Conservation (phyloP, 2,113 vertebrate genomes). For the Halcyon senegalensis region DNA sequence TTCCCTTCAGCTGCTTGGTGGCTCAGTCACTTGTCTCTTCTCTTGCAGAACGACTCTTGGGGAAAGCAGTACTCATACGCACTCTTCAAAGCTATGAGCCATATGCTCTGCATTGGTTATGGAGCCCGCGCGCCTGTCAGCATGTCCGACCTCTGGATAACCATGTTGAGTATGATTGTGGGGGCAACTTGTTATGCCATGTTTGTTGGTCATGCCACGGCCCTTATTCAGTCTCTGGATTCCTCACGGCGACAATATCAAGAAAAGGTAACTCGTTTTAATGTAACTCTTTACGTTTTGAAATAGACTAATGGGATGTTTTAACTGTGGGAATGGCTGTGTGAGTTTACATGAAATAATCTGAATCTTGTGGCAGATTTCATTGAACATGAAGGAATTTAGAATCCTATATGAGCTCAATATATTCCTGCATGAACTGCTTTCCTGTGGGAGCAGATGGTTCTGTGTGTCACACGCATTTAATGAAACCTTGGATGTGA, state of each 20-base stretch:
- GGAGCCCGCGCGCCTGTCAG: conserved; percentile 94
- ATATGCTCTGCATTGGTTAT: conserved; percentile 98
- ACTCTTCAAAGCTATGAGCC: conserved; percentile 99
- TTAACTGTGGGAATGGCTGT: neutral
- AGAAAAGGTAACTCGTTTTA: conserved; percentile 89
- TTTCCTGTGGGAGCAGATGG: rapidly evolving
- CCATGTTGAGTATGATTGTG: conserved; percentile 99
- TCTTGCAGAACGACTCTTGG: conserved; percentile 95
- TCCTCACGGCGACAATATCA: conserved; percentile 96
- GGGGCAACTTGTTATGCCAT: conserved; percentile 98
- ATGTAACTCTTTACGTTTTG: neutral
- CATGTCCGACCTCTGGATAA: conserved; percentile 99
- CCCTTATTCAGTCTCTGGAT: conserved; percentile 97
- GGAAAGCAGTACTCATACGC: conserved; percentile 98
- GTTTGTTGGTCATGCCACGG: conserved; percentile 98
- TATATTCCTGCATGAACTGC: neutral
- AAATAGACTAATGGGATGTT: neutral
- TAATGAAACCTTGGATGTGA: neutral
- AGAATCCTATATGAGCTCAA: rapidly evolving
- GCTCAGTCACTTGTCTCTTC: conserved; percentile 44
- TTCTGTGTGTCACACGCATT: neutral
- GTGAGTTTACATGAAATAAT: neutral
- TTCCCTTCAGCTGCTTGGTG: neutral
- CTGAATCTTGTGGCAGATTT: neutral
- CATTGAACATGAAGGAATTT: neutral